A percentile compares a stretch with the other conserved stretches of the same genome.
These are phyloP conservation scores for Ectemnius lituratus DNA, from an alignment of 2,888 invertebrate species.

Conservation along the genomic window DNA sequence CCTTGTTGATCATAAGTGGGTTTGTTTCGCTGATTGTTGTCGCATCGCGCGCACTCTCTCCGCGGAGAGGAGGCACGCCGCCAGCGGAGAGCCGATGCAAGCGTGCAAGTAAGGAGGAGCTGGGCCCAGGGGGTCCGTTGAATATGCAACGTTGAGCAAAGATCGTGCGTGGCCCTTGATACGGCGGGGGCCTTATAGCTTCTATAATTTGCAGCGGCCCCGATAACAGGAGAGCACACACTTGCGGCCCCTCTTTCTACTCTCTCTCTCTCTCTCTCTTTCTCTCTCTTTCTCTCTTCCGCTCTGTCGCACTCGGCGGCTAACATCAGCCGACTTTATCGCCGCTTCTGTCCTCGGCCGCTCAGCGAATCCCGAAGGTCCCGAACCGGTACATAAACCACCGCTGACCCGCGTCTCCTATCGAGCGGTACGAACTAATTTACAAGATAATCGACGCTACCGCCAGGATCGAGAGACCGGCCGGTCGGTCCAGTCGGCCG, in stretches of 20 bases:
- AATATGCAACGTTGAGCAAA: slow-evolving; percentile 67
- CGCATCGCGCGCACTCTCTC: slow-evolving; percentile 54
- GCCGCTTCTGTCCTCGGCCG: slow-evolving; percentile 16
- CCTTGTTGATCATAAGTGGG: slow-evolving; percentile 75
- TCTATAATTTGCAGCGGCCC: slow-evolving; percentile 67
- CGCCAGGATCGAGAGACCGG: slow-evolving; percentile 40
- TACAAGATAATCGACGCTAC: slow-evolving; percentile 49
- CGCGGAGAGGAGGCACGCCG: slow-evolving; percentile 14
- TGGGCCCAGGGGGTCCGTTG: slow-evolving; percentile 67
- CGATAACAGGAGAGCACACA: slow-evolving; percentile 55
- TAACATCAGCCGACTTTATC: slow-evolving; percentile 24
- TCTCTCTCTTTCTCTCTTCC: slow-evolving; percentile 16
- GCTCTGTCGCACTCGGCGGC: background rate
- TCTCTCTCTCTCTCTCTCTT: slow-evolving; percentile 13
- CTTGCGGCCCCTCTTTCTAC: slow-evolving; percentile 1
- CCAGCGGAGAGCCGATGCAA: background rate
- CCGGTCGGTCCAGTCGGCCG: slow-evolving; percentile 28
- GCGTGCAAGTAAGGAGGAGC: slow-evolving; percentile 2
- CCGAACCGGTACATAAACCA: slow-evolving; percentile 45
- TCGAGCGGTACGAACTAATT: slow-evolving; percentile 45
- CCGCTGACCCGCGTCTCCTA: slow-evolving; percentile 37
- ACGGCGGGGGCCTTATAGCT: slow-evolving; percentile 58
- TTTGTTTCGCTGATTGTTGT: slow-evolving; percentile 76
- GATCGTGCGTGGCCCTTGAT: slow-evolving; percentile 49
- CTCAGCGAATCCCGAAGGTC: slow-evolving; percentile 32